Evolutionary conservation across 92 coral and sea anemone species (phyloP).

Genomic region (Porites rus): DNA sequence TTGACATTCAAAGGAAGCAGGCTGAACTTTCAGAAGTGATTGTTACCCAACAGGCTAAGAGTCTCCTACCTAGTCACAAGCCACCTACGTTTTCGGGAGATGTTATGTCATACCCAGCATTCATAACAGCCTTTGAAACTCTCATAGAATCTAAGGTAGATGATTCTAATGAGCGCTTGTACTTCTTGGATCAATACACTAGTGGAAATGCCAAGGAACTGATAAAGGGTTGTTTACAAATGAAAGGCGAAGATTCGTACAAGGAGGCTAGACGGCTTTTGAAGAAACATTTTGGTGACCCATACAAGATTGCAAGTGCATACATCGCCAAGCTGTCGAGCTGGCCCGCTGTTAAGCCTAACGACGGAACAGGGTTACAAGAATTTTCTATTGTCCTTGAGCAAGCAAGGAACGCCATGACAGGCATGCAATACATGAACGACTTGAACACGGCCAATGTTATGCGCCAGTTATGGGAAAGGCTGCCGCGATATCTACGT

Average conservation of each 20-base stretch:
- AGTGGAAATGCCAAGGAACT: constrained; percentile 69
- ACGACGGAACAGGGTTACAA: constrained; percentile 70
- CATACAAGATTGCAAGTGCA: constrained; percentile 75
- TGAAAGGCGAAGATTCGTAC: constrained; percentile 56
- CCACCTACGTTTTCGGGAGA: constrained; percentile 78
- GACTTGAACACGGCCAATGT: constrained; percentile 74
- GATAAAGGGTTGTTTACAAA: constrained; percentile 68
- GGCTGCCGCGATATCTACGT: constrained; percentile 53
- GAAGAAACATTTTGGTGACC: constrained; percentile 73
- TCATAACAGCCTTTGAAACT: constrained; percentile 67
- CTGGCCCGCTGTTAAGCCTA: constrained; percentile 69
- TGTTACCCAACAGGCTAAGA: constrained; percentile 66
- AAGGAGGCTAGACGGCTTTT: constrained; percentile 62
- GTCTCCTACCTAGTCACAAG: constrained; percentile 65
- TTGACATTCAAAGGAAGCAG: constrained; percentile 64
- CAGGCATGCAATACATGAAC: constrained; percentile 59
- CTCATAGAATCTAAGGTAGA: constrained; percentile 72
- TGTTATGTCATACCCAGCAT: constrained; percentile 72
- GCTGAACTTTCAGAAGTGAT: constrained; percentile 69
- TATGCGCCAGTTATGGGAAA: constrained; percentile 67
- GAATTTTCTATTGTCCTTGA: constrained; percentile 60
- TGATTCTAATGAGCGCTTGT: constrained; percentile 60
- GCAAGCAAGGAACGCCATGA: constrained; percentile 72
- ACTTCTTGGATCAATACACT: constrained; percentile 76
- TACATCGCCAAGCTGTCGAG: constrained; percentile 49